Conservation (phyloP, 2,888 invertebrate species). For the Caenorhabditis imperialis region DNA sequence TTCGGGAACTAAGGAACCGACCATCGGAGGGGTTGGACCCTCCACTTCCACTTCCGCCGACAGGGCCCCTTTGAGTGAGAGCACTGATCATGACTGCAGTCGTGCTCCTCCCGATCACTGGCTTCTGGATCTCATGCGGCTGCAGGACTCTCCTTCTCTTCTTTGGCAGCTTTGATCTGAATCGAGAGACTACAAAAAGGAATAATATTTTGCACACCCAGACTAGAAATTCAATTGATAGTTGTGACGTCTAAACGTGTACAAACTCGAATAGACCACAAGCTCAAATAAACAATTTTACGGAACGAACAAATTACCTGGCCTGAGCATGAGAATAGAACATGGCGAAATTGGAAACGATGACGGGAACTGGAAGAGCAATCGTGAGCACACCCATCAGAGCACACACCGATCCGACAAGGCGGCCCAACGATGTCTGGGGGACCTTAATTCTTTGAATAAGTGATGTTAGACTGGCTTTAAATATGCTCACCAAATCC, state of each 20-base stretch:
- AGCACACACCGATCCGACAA: constrained; percentile 70
- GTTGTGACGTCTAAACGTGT: too few relatives aligned
- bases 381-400: constrained; percentile 72
- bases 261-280: not conserved
- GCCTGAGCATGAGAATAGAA: constrained; percentile 73
- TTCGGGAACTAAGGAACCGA: not conserved
- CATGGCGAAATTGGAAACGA: constrained; percentile 72
- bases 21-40: constrained; percentile 49
- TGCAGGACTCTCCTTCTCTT: constrained; percentile 74
- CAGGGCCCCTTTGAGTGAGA: constrained; percentile 60
- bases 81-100: constrained; percentile 70
- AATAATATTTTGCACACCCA: constrained; percentile 14
- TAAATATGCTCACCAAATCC: constrained; percentile 64
- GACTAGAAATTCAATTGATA: not conserved
- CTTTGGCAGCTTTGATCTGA: constrained; percentile 75
- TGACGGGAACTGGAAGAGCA: constrained; percentile 72
- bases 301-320: constrained; percentile 40
- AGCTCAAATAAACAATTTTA: not conserved
- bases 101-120: constrained; percentile 65
- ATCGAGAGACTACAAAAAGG: too few relatives aligned
- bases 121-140: constrained; percentile 71
- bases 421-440: constrained; percentile 67
- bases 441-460: too few relatives aligned
- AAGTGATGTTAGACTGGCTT: too few relatives aligned
- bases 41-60: constrained; percentile 33